Evolutionary conservation across 2,113 vertebrate genomes (phyloP).

Genomic region (Scalopus aquaticus): DNA sequence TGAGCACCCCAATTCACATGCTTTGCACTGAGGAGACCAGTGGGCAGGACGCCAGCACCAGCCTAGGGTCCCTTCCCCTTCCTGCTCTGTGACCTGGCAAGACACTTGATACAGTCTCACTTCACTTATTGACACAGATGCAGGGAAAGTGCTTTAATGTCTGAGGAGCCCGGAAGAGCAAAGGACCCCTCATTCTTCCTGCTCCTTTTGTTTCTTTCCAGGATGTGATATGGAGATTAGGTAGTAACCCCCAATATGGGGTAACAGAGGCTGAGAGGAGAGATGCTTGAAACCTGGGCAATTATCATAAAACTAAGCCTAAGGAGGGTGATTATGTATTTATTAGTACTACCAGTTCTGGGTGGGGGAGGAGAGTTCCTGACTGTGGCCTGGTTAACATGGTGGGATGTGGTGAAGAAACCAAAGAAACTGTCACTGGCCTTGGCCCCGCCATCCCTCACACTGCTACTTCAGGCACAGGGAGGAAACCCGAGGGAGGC

Average conservation of each 20-base stretch:
- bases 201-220: not conserved
- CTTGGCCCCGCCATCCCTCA: not conserved
- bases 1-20: not conserved
- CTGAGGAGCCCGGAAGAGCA: not conserved
- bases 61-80: not conserved
- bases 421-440: not conserved
- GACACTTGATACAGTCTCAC: not conserved
- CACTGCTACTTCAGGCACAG: not conserved
- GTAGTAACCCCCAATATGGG: no score
- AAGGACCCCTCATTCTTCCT: not conserved
- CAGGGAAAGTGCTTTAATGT: not conserved
- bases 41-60: not conserved
- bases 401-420: not conserved
- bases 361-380: no score
- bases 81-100: not conserved
- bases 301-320: not conserved
- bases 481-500: not conserved
- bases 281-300: not conserved
- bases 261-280: not conserved
- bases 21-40: not conserved
- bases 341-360: not conserved
- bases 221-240: not conserved
- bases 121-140: not conserved
- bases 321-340: not conserved
- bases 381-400: not conserved